Percentiles rank a stretch among this genome's conserved stretches.
These are phyloP conservation scores for Anolis carolinensis DNA, from an alignment of 2,113 vertebrate genomes.

Conservation along the genomic window DNA sequence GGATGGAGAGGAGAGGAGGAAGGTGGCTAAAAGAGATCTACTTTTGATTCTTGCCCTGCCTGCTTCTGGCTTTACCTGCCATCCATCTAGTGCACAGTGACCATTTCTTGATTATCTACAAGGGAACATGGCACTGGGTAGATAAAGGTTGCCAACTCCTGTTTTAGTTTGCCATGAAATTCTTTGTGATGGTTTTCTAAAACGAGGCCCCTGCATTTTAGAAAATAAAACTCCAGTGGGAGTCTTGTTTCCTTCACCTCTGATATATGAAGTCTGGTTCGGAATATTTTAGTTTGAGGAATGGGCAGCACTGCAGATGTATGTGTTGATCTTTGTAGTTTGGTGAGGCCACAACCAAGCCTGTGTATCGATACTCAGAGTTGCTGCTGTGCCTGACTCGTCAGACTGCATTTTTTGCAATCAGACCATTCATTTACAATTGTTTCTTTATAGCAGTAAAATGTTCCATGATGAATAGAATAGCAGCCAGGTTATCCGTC, in stretches of 20 bases:
- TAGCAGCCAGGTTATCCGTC: neutral
- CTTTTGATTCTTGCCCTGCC: neutral
- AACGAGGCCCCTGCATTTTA: too few relatives aligned
- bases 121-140: neutral
- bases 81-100: neutral
- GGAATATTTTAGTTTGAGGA: neutral
- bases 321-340: neutral
- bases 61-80: neutral
- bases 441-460: fast-evolving
- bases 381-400: neutral
- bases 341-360: too few relatives aligned
- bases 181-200: neutral
- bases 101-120: neutral
- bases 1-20: too few relatives aligned
- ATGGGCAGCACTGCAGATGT: neutral
- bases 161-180: neutral
- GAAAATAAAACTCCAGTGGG: too few relatives aligned
- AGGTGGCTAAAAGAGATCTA: neutral
- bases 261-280: neutral
- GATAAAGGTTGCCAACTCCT: too few relatives aligned
- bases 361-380: neutral
- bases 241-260: neutral
- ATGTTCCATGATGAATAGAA: neutral
- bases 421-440: fast-evolving
- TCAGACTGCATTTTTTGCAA: neutral